Conservation (phyloP, 1,140 invertebrate species). For the Brachionus rotundiformis region DNA sequence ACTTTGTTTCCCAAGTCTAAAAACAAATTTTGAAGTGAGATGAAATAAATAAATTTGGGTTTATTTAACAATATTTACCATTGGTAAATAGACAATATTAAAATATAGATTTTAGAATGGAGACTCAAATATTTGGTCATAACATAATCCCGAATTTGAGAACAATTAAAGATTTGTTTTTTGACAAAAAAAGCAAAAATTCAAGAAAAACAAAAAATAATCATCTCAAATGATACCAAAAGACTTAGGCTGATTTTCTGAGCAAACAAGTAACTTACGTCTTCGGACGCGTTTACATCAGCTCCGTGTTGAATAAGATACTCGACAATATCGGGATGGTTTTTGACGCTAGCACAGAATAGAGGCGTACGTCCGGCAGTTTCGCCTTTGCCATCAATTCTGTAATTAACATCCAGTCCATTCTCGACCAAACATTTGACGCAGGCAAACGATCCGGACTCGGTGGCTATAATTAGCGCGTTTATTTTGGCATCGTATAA, state of each 20-base stretch:
- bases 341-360: conserved; percentile 53
- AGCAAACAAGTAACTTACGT: conserved; percentile 50
- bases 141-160: no score
- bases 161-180: no score
- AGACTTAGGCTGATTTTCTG: neutral
- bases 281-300: conserved; percentile 52
- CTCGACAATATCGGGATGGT: conserved; percentile 52
- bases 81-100: no score
- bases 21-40: no score
- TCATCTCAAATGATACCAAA: no score
- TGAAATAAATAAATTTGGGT: no score
- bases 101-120: no score
- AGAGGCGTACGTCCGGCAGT: conserved; percentile 52
- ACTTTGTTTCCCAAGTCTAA: no score
- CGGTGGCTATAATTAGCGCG: conserved; percentile 48
- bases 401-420: conserved; percentile 51
- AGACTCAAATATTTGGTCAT: no score
- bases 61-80: no score
- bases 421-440: conserved; percentile 42
- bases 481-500: conserved; percentile 53
- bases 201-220: no score
- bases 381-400: conserved; percentile 51
- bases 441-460: conserved; percentile 51
- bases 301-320: conserved; percentile 51
- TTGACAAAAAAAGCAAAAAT: no score